Base-by-base conservation (phyloP, 2,113 vertebrate genomes). In the Petromus typicus region DNA sequence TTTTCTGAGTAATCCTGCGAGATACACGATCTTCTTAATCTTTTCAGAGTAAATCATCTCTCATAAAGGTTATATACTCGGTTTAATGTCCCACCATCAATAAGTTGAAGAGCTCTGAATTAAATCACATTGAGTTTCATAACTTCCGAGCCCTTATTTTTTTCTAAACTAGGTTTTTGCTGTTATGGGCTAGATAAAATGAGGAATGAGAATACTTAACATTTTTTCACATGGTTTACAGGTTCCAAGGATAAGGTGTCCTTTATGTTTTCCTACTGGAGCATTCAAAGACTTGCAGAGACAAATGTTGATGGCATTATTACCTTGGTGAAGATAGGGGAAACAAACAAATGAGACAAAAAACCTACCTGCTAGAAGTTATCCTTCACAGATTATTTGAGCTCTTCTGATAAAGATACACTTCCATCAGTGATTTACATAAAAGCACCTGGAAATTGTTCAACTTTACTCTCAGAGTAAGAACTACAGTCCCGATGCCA, bases 311-410 rank as follows among this genome's bases (percentile, higher is more conserved):
- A 66, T 86, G 69, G 27, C 30, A 64, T 80, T 94, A 40, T 89
- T 80, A 86, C 57, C 69, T 56, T 64, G 40, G 48, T 73, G 85
- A 83, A 64, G n/a, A 69, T 69, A 92, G 87, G 11, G 85, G 34
- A 80, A 94, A 87, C 27, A 86, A 83, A 37, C 8, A 34, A 61
- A 9, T 3, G 48, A 22, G 32, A 80, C 43, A 67, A 86, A 91
- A n/a, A 86, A 14, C 59, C 25, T 54, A 22, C 54, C 32, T 80
- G 2, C 48, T 73, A 13, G 25, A 61, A 81, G 22, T 34, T 90
- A 84, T 87, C 37, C 86, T 96, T 34, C 64, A 95, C 76, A 69
- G 17, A 7, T 69, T 71, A 69, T 37, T 37, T 82, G 37, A 87
- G 90, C 64, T 93, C 34, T 89, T 73, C 48, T 80, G 80, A 71